Conservation (phyloP, 2,797 vertebrate genomes). For the Sebastes kiyomatsui region DNA sequence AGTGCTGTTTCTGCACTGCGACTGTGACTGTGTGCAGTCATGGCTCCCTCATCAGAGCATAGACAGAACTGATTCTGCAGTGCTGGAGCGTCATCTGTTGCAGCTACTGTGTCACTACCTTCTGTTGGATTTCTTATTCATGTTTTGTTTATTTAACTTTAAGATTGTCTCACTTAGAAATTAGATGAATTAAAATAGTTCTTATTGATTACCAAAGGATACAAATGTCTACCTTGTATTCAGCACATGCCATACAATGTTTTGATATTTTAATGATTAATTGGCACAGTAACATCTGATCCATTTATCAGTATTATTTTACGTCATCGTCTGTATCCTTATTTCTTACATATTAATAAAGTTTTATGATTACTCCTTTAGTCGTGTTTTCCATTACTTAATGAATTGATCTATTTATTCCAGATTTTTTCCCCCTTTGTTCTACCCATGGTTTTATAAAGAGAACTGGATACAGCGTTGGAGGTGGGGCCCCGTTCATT, state of each 20-base stretch:
- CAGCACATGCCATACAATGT: not conserved
- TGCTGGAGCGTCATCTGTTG: slow-evolving; percentile 11
- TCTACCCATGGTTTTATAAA: fast-evolving
- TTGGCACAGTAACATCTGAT: slow-evolving; percentile 32
- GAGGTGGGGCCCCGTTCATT: too few species aligned
- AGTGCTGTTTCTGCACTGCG: not conserved
- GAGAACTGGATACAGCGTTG: fast-evolving
- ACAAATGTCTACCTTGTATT: slow-evolving; percentile 7
- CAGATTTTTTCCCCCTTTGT: not conserved
- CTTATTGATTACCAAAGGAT: slow-evolving; percentile 29
- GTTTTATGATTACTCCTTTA: slow-evolving; percentile 54
- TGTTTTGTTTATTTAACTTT: slow-evolving; percentile 66
- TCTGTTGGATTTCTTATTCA: not conserved
- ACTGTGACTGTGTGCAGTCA: not conserved
- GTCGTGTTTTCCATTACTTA: not conserved
- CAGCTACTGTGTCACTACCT: slow-evolving; percentile 33
- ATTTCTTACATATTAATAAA: slow-evolving; percentile 59
- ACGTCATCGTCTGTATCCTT: slow-evolving; percentile 14
- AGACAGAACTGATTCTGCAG: not conserved
- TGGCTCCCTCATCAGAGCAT: not conserved
- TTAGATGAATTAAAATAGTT: slow-evolving; percentile 22
- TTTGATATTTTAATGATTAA: slow-evolving; percentile 41
- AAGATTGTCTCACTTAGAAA: slow-evolving; percentile 29
- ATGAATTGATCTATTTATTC: not conserved
- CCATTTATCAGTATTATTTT: slow-evolving; percentile 64